Evolutionary conservation across 2,797 vertebrate species (phyloP).

Genomic region (Arctocebus calabarensis): DNA sequence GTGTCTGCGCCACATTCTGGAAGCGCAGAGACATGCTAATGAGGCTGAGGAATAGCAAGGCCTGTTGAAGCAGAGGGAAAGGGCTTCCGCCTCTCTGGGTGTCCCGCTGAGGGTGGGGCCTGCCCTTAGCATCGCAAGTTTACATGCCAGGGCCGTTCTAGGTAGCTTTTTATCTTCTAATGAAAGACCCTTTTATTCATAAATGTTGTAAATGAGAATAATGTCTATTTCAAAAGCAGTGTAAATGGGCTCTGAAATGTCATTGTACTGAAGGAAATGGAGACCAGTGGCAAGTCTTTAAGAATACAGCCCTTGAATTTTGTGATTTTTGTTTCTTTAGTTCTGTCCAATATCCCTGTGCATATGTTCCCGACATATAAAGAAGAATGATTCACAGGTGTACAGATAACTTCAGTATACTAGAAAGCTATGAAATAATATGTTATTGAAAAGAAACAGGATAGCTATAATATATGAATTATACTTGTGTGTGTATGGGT

Average conservation of each 20-base stretch:
- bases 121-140: background rate
- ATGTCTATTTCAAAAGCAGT: background rate
- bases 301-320: background rate
- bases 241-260: background rate
- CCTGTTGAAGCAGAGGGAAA: background rate
- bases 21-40: slow-evolving; percentile 60
- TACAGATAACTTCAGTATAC: background rate
- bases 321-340: background rate
- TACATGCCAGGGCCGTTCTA: background rate
- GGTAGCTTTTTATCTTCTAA: background rate
- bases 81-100: background rate
- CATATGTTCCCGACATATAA: background rate
- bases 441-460: background rate
- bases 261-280: background rate
- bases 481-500: background rate
- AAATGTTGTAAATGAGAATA: background rate
- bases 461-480: background rate
- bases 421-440: background rate
- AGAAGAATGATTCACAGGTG: background rate
- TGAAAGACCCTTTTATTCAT: slow-evolving; percentile 5
- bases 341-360: background rate
- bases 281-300: background rate
- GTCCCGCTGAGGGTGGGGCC: background rate
- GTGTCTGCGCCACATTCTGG: background rate
- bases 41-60: background rate